A percentile compares a stretch with the other conserved stretches of the same genome.
Evolutionary conservation across 2,113 vertebrate genomes (phyloP).

Genomic region (Micronisus gabar): DNA sequence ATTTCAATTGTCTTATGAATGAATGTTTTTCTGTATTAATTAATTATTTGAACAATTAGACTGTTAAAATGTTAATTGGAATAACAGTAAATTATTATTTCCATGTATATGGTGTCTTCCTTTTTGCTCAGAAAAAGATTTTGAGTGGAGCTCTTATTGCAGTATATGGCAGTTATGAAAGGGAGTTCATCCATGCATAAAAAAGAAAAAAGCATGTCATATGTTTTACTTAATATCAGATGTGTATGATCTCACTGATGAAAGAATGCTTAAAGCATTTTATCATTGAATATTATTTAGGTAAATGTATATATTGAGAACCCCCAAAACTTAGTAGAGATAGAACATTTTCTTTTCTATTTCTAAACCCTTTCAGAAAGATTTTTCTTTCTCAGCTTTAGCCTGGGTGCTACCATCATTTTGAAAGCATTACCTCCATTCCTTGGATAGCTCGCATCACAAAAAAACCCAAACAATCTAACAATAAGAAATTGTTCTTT

Average conservation of each 20-base stretch:
- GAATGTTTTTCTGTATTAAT: neutral
- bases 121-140: neutral
- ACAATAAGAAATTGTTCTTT: neutral
- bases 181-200: neutral
- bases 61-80: neutral
- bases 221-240: neutral
- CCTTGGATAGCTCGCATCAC: neutral
- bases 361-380: neutral
- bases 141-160: neutral
- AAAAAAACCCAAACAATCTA: neutral
- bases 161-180: neutral
- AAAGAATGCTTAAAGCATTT: neutral
- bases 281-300: neutral
- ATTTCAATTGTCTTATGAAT: neutral
- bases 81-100: neutral
- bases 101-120: neutral
- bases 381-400: neutral
- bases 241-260: neutral
- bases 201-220: neutral
- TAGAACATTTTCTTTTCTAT: neutral
- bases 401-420: neutral
- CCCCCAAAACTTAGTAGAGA: neutral
- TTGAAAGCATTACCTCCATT: neutral
- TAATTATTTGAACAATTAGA: neutral
- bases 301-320: neutral